These are phyloP conservation scores for Littorina saxatilis DNA, from an alignment of 1,140 invertebrate genomes.

Conservation along the genomic window DNA sequence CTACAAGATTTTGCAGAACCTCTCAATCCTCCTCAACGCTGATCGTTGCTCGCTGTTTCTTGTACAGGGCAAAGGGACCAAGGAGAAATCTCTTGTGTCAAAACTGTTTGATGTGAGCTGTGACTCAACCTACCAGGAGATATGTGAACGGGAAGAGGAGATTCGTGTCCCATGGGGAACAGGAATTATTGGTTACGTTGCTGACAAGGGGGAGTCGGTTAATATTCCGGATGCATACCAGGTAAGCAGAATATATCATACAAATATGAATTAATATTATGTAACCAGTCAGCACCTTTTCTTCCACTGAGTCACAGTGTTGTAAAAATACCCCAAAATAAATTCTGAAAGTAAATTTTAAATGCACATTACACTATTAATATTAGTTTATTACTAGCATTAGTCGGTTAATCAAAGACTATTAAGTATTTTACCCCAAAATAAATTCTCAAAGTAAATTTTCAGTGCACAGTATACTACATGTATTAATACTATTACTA, in stretches of 20 bases:
- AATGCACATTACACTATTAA: neutral
- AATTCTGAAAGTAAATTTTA: neutral
- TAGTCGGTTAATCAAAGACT: too few relatives aligned
- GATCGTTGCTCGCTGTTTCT: conserved; percentile 95
- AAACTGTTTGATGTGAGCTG: conserved; percentile 92
- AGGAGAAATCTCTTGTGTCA: conserved; percentile 85
- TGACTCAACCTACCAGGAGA: conserved; percentile 85
- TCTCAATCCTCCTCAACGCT: conserved; percentile 92
- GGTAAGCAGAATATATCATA: too few relatives aligned
- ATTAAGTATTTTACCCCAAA: too few relatives aligned
- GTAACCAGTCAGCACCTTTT: too few relatives aligned
- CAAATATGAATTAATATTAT: too few relatives aligned
- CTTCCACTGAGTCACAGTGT: too few relatives aligned
- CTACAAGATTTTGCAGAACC: conserved; percentile 97
- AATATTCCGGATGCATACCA: conserved; percentile 97
- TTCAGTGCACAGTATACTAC: too few relatives aligned
- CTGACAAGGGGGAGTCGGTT: conserved; percentile 92
- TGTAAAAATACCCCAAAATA: too few relatives aligned
- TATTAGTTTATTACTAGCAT: too few relatives aligned
- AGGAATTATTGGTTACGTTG: conserved; percentile 95
- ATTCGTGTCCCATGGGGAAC: conserved; percentile 89
- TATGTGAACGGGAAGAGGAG: conserved; percentile 92
- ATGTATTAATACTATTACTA: too few relatives aligned
- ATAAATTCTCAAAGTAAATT: too few relatives aligned
- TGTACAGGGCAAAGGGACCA: conserved; percentile 82